Evolutionary conservation across 2,113 vertebrate genomes (phyloP), one percentile per base, ranked within the genome.

Genomic region (Ctenodactylus gundi): DNA sequence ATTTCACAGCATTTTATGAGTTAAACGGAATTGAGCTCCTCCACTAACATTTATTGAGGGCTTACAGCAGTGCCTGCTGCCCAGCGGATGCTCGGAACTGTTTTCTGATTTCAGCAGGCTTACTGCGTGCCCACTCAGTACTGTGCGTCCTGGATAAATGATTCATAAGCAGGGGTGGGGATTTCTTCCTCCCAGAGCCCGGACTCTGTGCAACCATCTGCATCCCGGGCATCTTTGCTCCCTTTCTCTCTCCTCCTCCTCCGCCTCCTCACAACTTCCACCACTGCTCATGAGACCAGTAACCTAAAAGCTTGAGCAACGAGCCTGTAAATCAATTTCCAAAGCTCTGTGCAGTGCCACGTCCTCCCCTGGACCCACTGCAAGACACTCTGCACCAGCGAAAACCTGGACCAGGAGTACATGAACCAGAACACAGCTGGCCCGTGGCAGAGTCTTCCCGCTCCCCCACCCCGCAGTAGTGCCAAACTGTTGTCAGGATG

Each of bases 241-340:
- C 67, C 49, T 92, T 95, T 46, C 78, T 91, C 93, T 51, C 86
- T 95, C 77, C 76, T 18, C 20, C 27, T 94, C 57, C 86, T 95
- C 77, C 76, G 18, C 20, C 27, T n/a, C 36, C 6, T 83, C 27
- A 87, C 70, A 31, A 67, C 93, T 83, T 53, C 62, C 3, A 14
- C 57, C 29, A 88, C n/a, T 88, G 15, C 39, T 94, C 86, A 96
- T 84, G 64, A 88, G 70, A 94, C 31, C 75, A 91, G 87, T 44
- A 44, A 93, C 84, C 89, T 90, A 75, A 95, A 65, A 80, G 39
- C 91, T 82, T 88, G 68, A 80, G 58, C 10, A 57, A 31, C 46
- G 20, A 93, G 65, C 80, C 87, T 4, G 2, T 91, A 93, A 96
- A 94, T 94, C 85, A 39, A 83, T 90, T 67, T 91, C 62, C 77